A percentile compares a stretch with the other conserved stretches of the same genome.
Evolutionary conservation across 2,888 invertebrate genomes (phyloP).

Genomic region (Agapostemon virescens): DNA sequence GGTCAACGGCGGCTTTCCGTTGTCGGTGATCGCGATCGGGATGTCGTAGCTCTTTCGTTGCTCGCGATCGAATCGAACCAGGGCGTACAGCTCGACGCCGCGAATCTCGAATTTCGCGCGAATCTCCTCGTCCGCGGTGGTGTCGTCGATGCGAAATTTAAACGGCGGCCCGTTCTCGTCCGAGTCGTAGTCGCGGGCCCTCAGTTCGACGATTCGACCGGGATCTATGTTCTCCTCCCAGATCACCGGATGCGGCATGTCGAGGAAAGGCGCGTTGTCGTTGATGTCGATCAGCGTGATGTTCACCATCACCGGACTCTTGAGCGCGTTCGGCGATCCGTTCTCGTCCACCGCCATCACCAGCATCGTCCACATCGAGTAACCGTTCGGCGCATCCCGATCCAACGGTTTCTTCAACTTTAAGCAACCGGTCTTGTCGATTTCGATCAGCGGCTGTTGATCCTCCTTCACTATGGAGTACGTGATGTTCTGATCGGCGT

Average conservation of each 20-base stretch:
- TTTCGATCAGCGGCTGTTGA: conserved; percentile 86
- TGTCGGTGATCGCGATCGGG: conserved; percentile 94
- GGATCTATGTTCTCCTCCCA: conserved; percentile 91
- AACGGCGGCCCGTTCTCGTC: conserved; percentile 93
- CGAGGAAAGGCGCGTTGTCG: conserved; percentile 95
- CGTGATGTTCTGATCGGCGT: conserved; percentile 88
- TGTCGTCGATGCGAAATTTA: conserved; percentile 85
- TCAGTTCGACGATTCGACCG: conserved; percentile 85
- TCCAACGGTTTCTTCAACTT: conserved; percentile 89
- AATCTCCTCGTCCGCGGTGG: conserved; percentile 83
- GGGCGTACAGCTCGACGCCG: conserved; percentile 86
- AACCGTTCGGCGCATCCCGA: conserved; percentile 93
- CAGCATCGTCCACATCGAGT: conserved; percentile 86
- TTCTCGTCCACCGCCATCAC: conserved; percentile 89
- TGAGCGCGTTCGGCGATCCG: conserved; percentile 83
- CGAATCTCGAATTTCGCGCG: conserved; percentile 87
- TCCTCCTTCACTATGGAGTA: conserved; percentile 88
- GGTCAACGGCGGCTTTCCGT: conserved; percentile 87
- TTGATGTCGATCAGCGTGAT: conserved; percentile 90
- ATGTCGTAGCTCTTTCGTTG: conserved; percentile 92
- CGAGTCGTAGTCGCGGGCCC: conserved; percentile 91
- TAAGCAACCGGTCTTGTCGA: conserved; percentile 89
- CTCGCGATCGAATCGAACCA: conserved; percentile 92
- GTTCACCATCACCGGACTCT: conserved; percentile 85
- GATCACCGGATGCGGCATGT: conserved; percentile 90